Conservation (phyloP, 2,113 vertebrate genomes). For the Heptranchias perlo region DNA sequence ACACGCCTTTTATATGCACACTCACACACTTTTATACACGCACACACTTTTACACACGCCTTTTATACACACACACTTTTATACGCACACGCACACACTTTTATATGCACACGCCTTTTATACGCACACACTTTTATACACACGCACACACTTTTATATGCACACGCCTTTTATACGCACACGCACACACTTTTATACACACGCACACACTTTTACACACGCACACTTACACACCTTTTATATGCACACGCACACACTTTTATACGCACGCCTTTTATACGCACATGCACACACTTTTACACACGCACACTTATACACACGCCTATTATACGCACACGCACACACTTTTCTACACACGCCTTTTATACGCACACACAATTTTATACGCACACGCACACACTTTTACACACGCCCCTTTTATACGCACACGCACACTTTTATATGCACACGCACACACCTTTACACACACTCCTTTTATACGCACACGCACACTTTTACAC, state of each 20-base stretch:
- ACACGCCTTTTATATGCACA: too few species aligned
- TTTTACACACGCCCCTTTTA: too few species aligned
- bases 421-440: not conserved
- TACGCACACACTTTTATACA: not conserved
- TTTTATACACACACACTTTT: fast-evolving
- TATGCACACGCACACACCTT: not conserved
- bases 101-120: too few species aligned
- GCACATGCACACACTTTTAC: not conserved
- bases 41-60: not conserved
- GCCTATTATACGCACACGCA: not conserved
- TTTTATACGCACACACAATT: not conserved
- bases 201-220: not conserved
- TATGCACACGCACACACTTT: not conserved
- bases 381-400: not conserved
- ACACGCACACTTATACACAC: not conserved
- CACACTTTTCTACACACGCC: not conserved
- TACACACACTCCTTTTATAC: not conserved
- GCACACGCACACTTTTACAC: not conserved
- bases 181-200: not conserved
- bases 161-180: too few species aligned
- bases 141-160: not conserved
- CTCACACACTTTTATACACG: not conserved
- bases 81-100: not conserved
- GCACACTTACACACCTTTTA: not conserved
- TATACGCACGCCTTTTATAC: too few species aligned